These are phyloP conservation scores for Cyclopterus lumpus DNA, from an alignment of 2,797 vertebrate genomes.

Conservation along the genomic window DNA sequence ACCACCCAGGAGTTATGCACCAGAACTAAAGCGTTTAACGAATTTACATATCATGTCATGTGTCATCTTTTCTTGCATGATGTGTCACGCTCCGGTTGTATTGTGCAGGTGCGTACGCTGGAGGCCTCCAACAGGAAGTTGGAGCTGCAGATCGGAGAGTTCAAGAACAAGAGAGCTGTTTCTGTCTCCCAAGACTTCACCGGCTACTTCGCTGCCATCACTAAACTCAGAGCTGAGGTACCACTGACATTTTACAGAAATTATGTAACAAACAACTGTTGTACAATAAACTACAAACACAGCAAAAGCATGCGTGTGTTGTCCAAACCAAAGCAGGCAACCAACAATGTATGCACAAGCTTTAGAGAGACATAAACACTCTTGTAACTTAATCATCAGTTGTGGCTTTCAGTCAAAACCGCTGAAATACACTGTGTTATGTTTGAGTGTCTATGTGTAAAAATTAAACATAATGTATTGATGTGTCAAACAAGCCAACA, in stretches of 20 bases:
- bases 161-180: conserved; percentile 40
- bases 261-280: neutral
- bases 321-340: neutral
- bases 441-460: neutral
- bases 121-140: conserved; percentile 77
- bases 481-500: no score
- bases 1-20: no score
- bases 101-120: conserved; percentile 76
- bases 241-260: neutral
- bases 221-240: conserved; percentile 75
- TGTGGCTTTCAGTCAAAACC: neutral
- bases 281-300: neutral
- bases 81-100: neutral
- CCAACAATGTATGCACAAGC: neutral
- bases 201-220: conserved; percentile 67
- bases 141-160: conserved; percentile 81
- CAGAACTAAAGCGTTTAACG: neutral
- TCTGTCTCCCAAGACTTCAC: conserved; percentile 49
- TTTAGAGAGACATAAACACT: neutral
- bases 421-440: neutral
- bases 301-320: neutral
- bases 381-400: neutral
- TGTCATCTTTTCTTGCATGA: neutral
- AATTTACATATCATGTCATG: neutral
- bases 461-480: no score